These are phyloP conservation scores for Papilio protenor DNA, from an alignment of 2,888 invertebrate species.

Conservation along the genomic window DNA sequence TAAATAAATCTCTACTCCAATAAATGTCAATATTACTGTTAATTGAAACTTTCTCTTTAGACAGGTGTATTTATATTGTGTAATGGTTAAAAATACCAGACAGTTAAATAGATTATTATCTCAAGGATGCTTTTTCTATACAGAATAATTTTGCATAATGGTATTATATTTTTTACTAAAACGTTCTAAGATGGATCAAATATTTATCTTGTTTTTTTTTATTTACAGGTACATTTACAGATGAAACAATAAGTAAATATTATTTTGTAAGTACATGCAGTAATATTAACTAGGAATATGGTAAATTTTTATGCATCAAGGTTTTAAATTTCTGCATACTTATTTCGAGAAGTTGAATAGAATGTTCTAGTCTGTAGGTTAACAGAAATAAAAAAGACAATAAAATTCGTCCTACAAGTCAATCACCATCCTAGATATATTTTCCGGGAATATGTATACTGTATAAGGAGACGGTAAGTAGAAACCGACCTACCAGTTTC, in stretches of 20 bases:
- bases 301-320: not conserved
- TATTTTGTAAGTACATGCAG: not conserved
- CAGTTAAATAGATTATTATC: not conserved
- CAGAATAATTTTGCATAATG: not conserved
- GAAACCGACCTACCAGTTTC: constrained; percentile 23
- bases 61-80: constrained; percentile 8
- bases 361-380: not conserved
- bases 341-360: not conserved
- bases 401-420: constrained; percentile 31
- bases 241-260: not conserved
- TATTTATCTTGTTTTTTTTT: constrained; percentile 5
- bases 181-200: not conserved
- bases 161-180: not conserved
- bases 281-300: not conserved
- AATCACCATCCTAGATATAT: constrained; percentile 9
- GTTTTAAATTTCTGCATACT: not conserved
- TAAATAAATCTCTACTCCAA: constrained; percentile 35
- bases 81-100: constrained; percentile 10
- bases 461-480: constrained; percentile 17
- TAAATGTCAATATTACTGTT: constrained; percentile 26
- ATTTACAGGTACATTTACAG: constrained; percentile 11
- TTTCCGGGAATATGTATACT: constrained; percentile 30
- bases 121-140: not conserved
- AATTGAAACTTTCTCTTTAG: constrained; percentile 29
- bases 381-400: not conserved